These are phyloP conservation scores for Oryctes rhinoceros DNA, from an alignment of 1,140 invertebrate genomes.

Conservation along the genomic window DNA sequence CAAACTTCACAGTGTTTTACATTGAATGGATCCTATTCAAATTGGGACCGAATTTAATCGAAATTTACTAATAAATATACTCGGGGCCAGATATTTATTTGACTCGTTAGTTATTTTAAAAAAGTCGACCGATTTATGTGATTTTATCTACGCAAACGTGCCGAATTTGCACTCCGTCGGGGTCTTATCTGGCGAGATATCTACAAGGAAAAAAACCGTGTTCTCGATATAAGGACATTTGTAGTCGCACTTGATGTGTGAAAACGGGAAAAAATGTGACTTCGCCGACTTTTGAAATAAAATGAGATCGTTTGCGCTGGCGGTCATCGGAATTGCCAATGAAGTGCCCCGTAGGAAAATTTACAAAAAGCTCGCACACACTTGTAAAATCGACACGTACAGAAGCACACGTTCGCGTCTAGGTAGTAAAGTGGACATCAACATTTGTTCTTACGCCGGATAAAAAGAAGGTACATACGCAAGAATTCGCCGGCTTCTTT, in stretches of 20 bases:
- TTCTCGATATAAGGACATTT: slow-evolving; percentile 52
- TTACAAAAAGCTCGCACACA: slow-evolving; percentile 29
- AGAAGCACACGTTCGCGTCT: not conserved
- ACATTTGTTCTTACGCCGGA: slow-evolving; percentile 2
- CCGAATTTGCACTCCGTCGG: slow-evolving; percentile 3
- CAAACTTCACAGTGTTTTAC: slow-evolving; percentile 41
- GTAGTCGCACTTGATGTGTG: slow-evolving; percentile 54
- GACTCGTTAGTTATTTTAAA: slow-evolving; percentile 47
- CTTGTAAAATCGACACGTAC: slow-evolving; percentile 23
- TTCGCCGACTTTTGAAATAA: slow-evolving; percentile 34
- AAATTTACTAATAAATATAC: slow-evolving; percentile 45
- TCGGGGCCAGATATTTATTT: slow-evolving; percentile 44
- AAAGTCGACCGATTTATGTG: slow-evolving; percentile 31
- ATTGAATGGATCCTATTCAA: slow-evolving; percentile 47
- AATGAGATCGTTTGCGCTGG: slow-evolving; percentile 34
- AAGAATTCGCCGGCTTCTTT: slow-evolving; percentile 33
- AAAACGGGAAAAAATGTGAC: slow-evolving; percentile 48
- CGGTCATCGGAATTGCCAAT: slow-evolving; percentile 38
- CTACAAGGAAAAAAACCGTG: slow-evolving; percentile 49
- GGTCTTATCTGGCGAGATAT: slow-evolving; percentile 47
- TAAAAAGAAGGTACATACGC: slow-evolving; percentile 24
- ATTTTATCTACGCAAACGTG: slow-evolving; percentile 33
- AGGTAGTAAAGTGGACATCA: slow-evolving; percentile 14
- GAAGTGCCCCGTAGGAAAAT: slow-evolving; percentile 21
- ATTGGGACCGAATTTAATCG: slow-evolving; percentile 42